These are phyloP conservation scores for Gallirallus australis DNA, from an alignment of 2,797 vertebrate genomes.

Conservation along the genomic window DNA sequence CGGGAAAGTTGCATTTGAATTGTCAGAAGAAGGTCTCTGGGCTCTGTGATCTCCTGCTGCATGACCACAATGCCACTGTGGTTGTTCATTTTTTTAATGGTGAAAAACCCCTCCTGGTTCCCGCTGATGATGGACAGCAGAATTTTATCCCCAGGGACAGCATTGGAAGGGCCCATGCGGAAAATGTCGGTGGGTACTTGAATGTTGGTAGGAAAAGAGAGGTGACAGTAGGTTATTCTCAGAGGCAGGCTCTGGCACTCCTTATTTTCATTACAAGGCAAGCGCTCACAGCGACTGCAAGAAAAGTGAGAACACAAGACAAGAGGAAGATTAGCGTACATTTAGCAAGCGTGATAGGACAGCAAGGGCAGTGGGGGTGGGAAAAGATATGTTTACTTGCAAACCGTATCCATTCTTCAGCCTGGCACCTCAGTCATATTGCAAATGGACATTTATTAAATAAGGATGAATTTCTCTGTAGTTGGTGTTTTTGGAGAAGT, in stretches of 20 bases:
- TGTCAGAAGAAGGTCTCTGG: conserved; percentile 91
- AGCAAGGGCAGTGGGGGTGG: conserved; percentile 44
- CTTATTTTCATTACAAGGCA: conserved; percentile 96
- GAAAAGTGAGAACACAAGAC: conserved; percentile 83
- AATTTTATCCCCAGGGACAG: conserved; percentile 89
- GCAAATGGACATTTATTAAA: neutral
- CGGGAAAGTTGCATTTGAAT: conserved; percentile 91
- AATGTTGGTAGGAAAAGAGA: conserved; percentile 98
- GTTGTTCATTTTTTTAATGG: conserved; percentile 81
- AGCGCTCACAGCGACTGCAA: conserved; percentile 99
- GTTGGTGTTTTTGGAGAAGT: neutral
- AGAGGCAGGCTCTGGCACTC: conserved; percentile 95
- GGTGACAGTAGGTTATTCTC: conserved; percentile 98
- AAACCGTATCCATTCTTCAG: neutral
- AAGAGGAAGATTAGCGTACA: conserved; percentile 77
- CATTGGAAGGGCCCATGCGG: conserved; percentile 95
- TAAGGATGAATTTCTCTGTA: neutral
- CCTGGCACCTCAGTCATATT: neutral
- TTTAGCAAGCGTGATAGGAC: conserved; percentile 70
- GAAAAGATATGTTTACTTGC: neutral
- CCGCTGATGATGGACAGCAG: conserved; percentile 90
- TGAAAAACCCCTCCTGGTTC: conserved; percentile 92
- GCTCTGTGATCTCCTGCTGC: conserved; percentile 83
- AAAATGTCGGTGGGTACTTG: conserved; percentile 94
- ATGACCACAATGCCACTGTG: conserved; percentile 91